Evolutionary conservation across 2,888 invertebrate genomes (phyloP).

Genomic region (Megalurothrips usitatus): DNA sequence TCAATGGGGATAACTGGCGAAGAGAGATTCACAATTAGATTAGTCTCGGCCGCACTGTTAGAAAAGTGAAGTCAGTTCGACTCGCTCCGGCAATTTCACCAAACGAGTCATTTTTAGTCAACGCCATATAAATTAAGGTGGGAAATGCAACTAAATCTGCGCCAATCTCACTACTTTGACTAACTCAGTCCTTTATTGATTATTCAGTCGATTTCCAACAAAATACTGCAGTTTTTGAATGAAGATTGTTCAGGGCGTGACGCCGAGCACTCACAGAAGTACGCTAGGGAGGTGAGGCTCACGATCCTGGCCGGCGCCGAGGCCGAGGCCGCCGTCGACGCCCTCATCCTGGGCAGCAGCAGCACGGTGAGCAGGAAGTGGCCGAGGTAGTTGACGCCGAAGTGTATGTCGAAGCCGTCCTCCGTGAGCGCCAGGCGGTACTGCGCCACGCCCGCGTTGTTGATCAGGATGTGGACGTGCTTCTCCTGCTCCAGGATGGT

Average conservation of each 20-base stretch:
- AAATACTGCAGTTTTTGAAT: too few species aligned
- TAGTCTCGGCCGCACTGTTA: too few species aligned
- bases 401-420: slow-evolving; percentile 62
- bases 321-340: slow-evolving; percentile 39
- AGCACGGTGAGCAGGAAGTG: slow-evolving; percentile 59
- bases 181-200: too few species aligned
- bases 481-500: slow-evolving; percentile 34
- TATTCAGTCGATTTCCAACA: too few species aligned
- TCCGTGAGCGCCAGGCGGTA: slow-evolving; percentile 56
- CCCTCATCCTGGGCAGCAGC: slow-evolving; percentile 55
- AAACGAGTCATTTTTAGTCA: too few species aligned
- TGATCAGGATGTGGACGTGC: slow-evolving; percentile 34
- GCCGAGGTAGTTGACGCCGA: slow-evolving; percentile 62
- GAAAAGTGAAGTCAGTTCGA: too few species aligned
- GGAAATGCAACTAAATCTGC: too few species aligned
- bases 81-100: too few species aligned
- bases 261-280: slow-evolving; percentile 39
- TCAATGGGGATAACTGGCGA: background rate
- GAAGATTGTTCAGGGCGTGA: too few species aligned
- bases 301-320: slow-evolving; percentile 53
- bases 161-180: too few species aligned
- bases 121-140: too few species aligned
- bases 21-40: too few species aligned
- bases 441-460: slow-evolving; percentile 52
- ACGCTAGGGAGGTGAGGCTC: slow-evolving; percentile 56